Conservation (phyloP, 1,140 invertebrate species). For the Holcopasites calliopsidis region DNA sequence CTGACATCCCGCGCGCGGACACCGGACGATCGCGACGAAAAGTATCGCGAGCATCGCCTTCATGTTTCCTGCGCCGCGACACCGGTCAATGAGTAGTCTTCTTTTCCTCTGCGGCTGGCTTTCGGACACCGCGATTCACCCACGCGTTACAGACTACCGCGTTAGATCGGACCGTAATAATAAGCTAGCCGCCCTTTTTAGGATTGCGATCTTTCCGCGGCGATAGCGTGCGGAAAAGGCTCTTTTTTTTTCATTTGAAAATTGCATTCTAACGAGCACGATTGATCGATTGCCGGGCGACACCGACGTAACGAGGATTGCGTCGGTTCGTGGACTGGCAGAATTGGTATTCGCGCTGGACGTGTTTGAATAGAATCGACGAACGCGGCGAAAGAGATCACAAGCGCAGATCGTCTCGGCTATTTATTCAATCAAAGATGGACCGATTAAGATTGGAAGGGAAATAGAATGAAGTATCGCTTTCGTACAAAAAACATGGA, state of each 20-base stretch:
- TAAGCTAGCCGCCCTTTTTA: too few relatives aligned
- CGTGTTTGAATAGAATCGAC: too few relatives aligned
- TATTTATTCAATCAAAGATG: too few relatives aligned
- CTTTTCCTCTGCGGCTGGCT: too few relatives aligned
- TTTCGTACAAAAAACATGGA: slow-evolving; percentile 66
- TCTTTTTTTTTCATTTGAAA: background rate
- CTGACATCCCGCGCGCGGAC: background rate
- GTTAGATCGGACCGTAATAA: too few relatives aligned
- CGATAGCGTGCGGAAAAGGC: background rate
- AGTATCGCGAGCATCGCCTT: background rate
- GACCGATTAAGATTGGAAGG: background rate
- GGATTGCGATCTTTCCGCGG: background rate
- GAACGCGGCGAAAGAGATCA: too few relatives aligned
- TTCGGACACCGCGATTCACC: too few relatives aligned
- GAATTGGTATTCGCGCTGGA: background rate
- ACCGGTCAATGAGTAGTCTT: too few relatives aligned
- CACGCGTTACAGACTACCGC: too few relatives aligned
- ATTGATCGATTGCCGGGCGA: background rate
- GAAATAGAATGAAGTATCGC: background rate
- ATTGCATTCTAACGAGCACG: background rate
- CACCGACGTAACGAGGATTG: background rate
- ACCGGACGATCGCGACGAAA: background rate
- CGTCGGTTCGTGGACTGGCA: background rate
- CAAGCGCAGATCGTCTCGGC: background rate
- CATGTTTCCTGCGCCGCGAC: too few relatives aligned